Evolutionary conservation across 2,113 vertebrate species (phyloP), one percentile per base, ranked within the genome.

Genomic region (Synchiropus splendidus): DNA sequence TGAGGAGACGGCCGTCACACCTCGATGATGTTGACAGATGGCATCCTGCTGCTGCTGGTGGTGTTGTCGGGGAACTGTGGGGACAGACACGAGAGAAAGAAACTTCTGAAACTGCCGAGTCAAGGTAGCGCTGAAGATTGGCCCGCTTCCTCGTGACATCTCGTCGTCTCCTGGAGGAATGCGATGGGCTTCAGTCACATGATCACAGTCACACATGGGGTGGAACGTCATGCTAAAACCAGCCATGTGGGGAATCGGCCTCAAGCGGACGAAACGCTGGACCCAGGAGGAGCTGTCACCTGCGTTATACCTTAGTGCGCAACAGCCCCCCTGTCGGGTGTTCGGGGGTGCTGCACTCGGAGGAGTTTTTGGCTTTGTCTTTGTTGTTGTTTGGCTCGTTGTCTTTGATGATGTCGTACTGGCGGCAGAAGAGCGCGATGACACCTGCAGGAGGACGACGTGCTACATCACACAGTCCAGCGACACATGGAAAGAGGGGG

Each of bases 401-500:
- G 50, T 95, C 92, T 83, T 95, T 95, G 81, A 95, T 94, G 62
- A 95, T 95, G 16, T 95, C 92, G 37, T 95, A 95, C 77, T 95
- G 92, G 36, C 92, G 88, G 69, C 92, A 95, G 80, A 95, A 95
- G 46, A 95, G 88, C 58, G 89, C 90, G 17, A 95, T 95, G 74
- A 95, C 92, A 55, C 92, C 92, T 95, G 54, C 21, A 50, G 50
- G 18, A 31, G 9, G 11, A 10, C n/a, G n/a, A n/a, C n/a, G n/a
- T n/a, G n/a, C n/a, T n/a, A n/a, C 10, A 2, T 0, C 12, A 4
- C 13, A 39, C 33, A 58, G 14, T n/a, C 6, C 12, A 27, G 21
- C 10, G 2, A 2, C 4, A 31, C 4, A 8, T 27, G 4, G 21
- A 8, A 8, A 5, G 21, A 27, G 21, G 4, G 21, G 21, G 4